Evolutionary conservation across 2,113 vertebrate genomes (phyloP).

Genomic region (Gallinago undulata): DNA sequence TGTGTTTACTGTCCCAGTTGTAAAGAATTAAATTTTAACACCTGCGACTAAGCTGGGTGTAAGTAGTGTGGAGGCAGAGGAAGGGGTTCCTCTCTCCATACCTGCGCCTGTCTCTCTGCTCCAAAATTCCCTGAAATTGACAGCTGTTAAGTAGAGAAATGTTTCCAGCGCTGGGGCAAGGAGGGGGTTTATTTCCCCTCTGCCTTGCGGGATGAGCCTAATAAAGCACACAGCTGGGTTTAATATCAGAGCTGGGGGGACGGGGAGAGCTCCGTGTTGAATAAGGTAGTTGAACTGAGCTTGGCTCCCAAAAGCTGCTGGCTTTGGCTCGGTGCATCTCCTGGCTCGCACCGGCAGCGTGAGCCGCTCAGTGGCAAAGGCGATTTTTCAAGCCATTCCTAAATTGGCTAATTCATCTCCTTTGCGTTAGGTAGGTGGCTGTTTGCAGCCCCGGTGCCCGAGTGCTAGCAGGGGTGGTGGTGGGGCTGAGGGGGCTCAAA

Average conservation of each 20-base stretch:
- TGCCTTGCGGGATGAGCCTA: constrained; percentile 28
- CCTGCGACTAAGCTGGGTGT: constrained; percentile 59
- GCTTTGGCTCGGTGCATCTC: neutral
- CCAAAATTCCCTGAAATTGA: constrained; percentile 29
- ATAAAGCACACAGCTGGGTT: constrained; percentile 61
- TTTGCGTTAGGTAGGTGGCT: neutral
- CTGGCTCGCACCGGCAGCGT: neutral
- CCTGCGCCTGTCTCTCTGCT: constrained; percentile 16
- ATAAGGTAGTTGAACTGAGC: neutral
- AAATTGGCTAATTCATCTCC: constrained; percentile 34
- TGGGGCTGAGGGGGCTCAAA: neutral
- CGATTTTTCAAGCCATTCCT: neutral
- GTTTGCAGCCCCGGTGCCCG: neutral
- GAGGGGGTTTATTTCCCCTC: neutral
- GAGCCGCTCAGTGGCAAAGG: constrained; percentile 47
- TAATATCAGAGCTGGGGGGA: neutral
- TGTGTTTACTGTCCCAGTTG: constrained; percentile 66
- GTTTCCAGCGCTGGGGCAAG: constrained; percentile 55
- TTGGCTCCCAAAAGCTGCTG: constrained; percentile 13
- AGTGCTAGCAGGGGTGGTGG: neutral
- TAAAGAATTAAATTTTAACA: constrained; percentile 74
- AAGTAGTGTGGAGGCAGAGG: constrained; percentile 50
- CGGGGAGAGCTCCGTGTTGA: neutral
- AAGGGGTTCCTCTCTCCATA: constrained; percentile 39
- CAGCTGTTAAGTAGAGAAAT: constrained; percentile 58